A percentile compares a stretch with the other conserved stretches of the same genome.
These are phyloP conservation scores for Watsonalla cultraria DNA, from an alignment of 2,888 invertebrate species.

Conservation along the genomic window DNA sequence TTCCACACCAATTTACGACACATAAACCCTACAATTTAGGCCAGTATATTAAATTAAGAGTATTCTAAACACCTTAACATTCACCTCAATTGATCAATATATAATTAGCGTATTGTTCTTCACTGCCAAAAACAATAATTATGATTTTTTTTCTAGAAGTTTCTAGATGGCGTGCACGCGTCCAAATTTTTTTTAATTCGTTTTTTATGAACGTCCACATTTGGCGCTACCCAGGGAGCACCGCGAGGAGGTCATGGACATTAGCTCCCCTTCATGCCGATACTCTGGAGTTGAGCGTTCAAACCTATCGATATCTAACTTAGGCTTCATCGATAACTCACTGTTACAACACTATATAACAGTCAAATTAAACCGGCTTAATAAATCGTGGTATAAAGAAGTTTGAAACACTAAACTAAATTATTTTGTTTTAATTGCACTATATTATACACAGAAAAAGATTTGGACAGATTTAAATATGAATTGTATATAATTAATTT, in stretches of 20 bases:
- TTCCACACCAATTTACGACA: background rate
- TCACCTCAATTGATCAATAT: no score
- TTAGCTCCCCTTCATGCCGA: constrained; percentile 68
- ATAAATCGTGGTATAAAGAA: no score
- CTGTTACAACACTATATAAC: constrained; percentile 15
- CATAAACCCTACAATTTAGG: no score
- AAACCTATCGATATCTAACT: constrained; percentile 18
- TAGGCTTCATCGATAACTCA: constrained; percentile 5
- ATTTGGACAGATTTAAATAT: no score
- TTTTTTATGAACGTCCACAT: constrained; percentile 56
- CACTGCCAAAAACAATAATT: no score
- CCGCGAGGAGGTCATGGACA: constrained; percentile 76
- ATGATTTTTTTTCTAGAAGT: background rate
- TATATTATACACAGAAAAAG: no score
- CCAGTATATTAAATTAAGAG: no score
- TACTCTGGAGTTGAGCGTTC: constrained; percentile 29
- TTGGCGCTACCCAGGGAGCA: constrained; percentile 77
- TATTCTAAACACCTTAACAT: no score
- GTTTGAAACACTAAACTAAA: no score
- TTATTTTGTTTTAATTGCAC: no score
- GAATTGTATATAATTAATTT: no score
- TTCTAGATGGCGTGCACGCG: constrained; percentile 25
- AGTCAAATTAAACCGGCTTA: constrained; percentile 3
- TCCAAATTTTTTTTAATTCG: constrained; percentile 20
- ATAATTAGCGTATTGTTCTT: no score